These are phyloP conservation scores for Canis aureus DNA, from an alignment of 2,113 vertebrate genomes.

Conservation along the genomic window DNA sequence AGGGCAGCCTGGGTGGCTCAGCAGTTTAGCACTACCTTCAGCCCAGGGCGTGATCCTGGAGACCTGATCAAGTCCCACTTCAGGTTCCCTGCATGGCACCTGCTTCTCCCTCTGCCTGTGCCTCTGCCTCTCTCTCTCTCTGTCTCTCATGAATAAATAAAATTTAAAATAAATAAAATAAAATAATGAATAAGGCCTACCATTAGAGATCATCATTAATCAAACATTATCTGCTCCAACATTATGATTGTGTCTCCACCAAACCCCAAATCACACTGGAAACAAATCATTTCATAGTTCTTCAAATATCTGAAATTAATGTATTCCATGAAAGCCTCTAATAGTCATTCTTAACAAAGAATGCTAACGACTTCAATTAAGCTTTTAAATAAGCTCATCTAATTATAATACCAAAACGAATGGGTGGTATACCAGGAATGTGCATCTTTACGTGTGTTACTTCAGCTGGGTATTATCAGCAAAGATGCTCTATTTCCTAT, in stretches of 20 bases:
- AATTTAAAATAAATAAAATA: background rate
- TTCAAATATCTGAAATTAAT: conserved; percentile 33
- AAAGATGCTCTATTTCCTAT: background rate
- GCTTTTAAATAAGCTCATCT: conserved; percentile 39
- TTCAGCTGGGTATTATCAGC: background rate
- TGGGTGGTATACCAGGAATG: background rate
- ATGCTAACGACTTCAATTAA: background rate
- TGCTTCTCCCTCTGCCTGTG: no score
- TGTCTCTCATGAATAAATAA: no score
- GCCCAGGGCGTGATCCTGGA: no score
- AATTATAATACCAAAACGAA: background rate
- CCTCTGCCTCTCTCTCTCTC: no score
- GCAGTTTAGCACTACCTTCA: no score
- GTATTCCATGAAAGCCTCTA: background rate
- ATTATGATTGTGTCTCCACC: background rate
- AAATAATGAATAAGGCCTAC: background rate
- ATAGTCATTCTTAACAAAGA: conserved; percentile 26
- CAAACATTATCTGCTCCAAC: background rate
- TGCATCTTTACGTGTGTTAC: background rate
- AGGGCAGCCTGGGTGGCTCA: no score
- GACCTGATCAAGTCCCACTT: no score
- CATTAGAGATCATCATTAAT: background rate
- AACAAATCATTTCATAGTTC: background rate
- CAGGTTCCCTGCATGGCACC: no score
- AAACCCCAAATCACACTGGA: background rate